Evolutionary conservation across 2,113 vertebrate species (phyloP), one percentile per base, ranked within the genome.

Genomic region (Fregetta grallaria): DNA sequence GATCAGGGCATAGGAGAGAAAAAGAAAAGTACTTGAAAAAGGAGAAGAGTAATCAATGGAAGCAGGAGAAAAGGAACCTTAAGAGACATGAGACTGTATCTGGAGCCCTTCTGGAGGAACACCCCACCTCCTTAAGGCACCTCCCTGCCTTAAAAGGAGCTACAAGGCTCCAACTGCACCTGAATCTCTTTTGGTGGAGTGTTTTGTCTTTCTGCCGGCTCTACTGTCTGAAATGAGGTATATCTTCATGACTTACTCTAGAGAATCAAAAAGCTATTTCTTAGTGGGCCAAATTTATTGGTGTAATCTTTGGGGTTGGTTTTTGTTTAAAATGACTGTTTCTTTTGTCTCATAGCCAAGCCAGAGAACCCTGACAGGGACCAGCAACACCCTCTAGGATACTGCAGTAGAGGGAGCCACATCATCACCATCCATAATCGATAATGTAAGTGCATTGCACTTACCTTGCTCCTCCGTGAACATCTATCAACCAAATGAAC

Each of bases 371-470:
- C 8, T 53, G 75, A 5, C 23, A 53, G 29, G 7, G 38, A 92
- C 32, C 50, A 63, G 30, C 20, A 55, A 47, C 86, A 91, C 20
- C 68, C 22, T 8, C 80, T 44, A 29, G 34, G 62, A 58, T 61
- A 11, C 45, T 82, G 80, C 96, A 93, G 94, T 21, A 97, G 96
- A 90, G 94, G 96, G 94, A 96, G 96, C 93, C 85, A 85, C 87
- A 82, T 76, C 76, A 92, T 85, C 94, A 91, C 34, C 86, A 74
- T 87, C 84, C 50, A 10, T n/a, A 45, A 75, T 18, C 5, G 3
- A 21, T 44, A 36, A 27, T 5, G 11, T 32, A 55, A 38, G 29
- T 36, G 61, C 44, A 7, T 8, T 56, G 44, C 50, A 36, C 45
- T 74, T 86, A 8, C 32, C 66, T 70, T 42, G 36, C 30, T 83